Base-by-base conservation (phyloP, 2,113 vertebrate genomes). In the Clarias batrachus region DNA sequence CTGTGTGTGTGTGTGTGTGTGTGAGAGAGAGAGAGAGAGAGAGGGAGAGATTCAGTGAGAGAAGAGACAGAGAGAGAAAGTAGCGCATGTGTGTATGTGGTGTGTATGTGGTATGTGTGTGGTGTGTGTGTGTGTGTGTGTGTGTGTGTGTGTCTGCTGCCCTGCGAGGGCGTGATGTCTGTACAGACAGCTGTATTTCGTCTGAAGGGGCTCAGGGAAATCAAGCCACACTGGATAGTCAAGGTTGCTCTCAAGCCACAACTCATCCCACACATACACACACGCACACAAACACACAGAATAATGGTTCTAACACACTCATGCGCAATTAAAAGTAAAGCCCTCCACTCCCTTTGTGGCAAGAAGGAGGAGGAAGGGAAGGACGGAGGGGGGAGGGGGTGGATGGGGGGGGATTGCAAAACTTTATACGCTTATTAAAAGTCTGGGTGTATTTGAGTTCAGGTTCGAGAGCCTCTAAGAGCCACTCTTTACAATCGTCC, bases 221-320 rank as follows among this genome's bases (percentile, higher is more conserved):
- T 91, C 87, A 88, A 89, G 92, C 92, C 85, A 91, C 90, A 91
- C 89, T 93, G 91, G 92, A 90, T 91, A 87, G 89, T 83, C 52
- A 81, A 84, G 25, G 87, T 91, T 82, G 87, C 81, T 82, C 87
- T 89, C 85, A 87, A 90, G 92, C 91, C 92, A 91, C 93, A 91
- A 89, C 89, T 83, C 89, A 92, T 91, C 93, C 93, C 92, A 94
- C 93, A 92, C 91, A 92, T 83, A 87, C 87, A 92, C 37, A 74
- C 56, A 57, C 60, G 16, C 60, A 23, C 65, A 68, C 78, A 60
- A 56, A 80, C 78, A 33, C 73, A 27, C 27, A 21, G 16, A 37
- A 91, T 92, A 90, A 88, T 90, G 91, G 86, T 83, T 86, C 91
- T 87, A 87, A 88, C 87, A 90, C 90, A 89, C 91, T 88, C 56